Evolutionary conservation across 2,797 vertebrate species (phyloP), one percentile per base, ranked within the genome.

Genomic region (Loriculus beryllinus): DNA sequence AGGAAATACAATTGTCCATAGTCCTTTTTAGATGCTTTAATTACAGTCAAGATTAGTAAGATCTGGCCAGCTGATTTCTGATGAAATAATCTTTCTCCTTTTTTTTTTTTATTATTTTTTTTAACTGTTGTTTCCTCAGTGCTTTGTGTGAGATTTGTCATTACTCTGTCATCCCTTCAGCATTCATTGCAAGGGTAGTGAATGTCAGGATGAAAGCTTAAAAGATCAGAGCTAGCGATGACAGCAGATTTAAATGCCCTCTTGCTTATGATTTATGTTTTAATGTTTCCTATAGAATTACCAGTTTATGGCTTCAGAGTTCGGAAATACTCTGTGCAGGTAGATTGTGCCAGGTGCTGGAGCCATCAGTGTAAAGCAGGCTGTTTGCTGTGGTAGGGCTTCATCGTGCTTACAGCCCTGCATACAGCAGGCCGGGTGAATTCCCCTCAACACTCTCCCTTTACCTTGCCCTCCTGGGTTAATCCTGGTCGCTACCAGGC

Each of bases 1-100:
- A 89, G 68, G 51, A 85, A 81, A 18, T 78, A 33, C 21, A 42
- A 15, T 23, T 43, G 22, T 43, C 35, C 7, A 1, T 82, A 84
- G 31, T 64, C 49, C 57, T 71, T 68, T 64, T 35, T 40, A 84
- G 42, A 70, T 85, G 14, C 33, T 47, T 6, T 8, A 10, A 62
- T 56, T 79, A 47, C 35, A 63, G n/a, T 88, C 69, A 62, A 42
- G 72, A 86, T 74, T 86, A 92, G 72, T 82, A 79, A 92, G 88
- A 76, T 59, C 77, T 76, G 48, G 0, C 51, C 59, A 57, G 39
- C 26, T 83, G 65, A n/a, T 62, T 88, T 86, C 68, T 88, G 8
- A 17, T 76, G 4, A 86, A 92, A 70, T 85, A 0, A 35, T 91
- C 10, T 49, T 54, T 78, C 5, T 42, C 9, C 2, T n/a, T 5